Conservation (phyloP, 2,797 vertebrate species). For the Nyctibius grandis region DNA sequence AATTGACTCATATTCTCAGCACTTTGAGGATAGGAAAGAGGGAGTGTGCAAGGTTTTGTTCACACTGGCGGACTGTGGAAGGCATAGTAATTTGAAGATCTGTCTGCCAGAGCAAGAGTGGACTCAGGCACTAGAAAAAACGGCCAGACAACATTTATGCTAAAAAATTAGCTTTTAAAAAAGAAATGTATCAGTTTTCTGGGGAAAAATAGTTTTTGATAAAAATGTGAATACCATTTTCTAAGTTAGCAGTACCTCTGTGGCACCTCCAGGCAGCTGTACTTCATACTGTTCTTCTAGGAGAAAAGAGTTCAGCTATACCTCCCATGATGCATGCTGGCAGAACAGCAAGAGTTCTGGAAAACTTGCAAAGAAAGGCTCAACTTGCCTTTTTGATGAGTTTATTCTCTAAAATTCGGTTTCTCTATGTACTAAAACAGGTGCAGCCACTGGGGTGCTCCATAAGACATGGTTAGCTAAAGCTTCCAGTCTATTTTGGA, state of each 20-base stretch:
- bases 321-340: neutral
- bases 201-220: neutral
- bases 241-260: neutral
- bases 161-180: constrained; percentile 36
- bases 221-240: neutral
- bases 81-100: neutral
- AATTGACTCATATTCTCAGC: neutral
- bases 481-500: neutral
- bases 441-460: neutral
- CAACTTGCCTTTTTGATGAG: neutral
- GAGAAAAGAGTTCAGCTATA: neutral
- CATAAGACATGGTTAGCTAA: neutral
- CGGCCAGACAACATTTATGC: neutral
- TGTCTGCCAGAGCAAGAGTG: neutral
- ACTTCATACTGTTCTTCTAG: neutral
- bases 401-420: neutral
- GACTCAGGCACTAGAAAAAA: neutral
- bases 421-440: neutral
- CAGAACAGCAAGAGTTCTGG: neutral
- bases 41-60: neutral
- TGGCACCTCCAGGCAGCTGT: neutral
- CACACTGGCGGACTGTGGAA: neutral
- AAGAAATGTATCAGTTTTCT: neutral
- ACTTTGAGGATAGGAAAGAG: neutral
- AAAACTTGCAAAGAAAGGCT: neutral